A percentile compares a stretch with the other conserved stretches of the same genome.
phyloP scores from a whole-genome alignment of 1,140 invertebrate genomes.

The Coptotermes formosanus region DNA sequence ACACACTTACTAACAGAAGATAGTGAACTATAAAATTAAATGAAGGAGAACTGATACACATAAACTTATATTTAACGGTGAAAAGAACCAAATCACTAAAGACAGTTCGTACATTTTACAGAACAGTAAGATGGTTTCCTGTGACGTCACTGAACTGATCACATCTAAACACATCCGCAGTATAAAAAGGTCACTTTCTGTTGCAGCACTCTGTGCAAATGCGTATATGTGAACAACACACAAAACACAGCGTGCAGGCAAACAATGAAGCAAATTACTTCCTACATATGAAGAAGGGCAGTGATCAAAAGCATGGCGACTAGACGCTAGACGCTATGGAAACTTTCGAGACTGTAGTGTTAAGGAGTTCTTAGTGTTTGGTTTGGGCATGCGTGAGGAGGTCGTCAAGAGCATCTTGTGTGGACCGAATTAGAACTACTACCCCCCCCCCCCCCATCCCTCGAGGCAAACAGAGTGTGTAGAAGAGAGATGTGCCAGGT shows the following conservation, averaged over 20 bases:
- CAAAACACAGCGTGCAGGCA: not conserved
- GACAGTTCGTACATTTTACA: not conserved
- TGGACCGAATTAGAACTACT: not conserved
- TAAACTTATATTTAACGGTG: not conserved
- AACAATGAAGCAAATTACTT: not conserved
- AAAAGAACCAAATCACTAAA: not conserved
- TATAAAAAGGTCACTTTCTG: not conserved
- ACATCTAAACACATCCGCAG: not conserved
- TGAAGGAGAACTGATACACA: not conserved
- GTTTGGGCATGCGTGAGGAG: not conserved
- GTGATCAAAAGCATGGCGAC: not conserved
- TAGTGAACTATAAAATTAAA: not conserved
- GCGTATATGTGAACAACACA: not conserved
- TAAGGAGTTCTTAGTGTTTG: not conserved
- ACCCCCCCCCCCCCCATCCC: not conserved
- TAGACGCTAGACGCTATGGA: not conserved
- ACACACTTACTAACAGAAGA: not conserved
- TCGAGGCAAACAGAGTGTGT: not conserved
- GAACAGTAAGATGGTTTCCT: not conserved
- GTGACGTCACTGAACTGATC: conserved; percentile 10
- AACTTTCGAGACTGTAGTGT: not conserved
- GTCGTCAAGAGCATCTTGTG: conserved; percentile 4
- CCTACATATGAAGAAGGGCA: not conserved
- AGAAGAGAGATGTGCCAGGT: not conserved
- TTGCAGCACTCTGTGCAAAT: not conserved